Evolutionary conservation across 2,888 invertebrate genomes (phyloP).

Genomic region (Himalopsyche japonica): DNA sequence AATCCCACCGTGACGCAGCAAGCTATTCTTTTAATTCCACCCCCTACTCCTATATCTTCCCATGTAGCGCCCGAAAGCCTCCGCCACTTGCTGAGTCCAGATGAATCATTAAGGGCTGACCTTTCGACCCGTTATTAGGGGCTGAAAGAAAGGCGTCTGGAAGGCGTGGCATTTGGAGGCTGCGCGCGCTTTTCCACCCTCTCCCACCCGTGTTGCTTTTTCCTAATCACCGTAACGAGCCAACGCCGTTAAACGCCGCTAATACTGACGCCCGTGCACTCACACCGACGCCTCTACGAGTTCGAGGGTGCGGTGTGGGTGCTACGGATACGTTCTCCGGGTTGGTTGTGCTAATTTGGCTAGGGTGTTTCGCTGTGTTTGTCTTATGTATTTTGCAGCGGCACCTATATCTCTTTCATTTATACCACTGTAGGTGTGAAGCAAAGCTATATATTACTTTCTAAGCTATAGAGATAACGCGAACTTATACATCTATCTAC

Average conservation of each 20-base stretch:
- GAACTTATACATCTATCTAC: too few relatives aligned
- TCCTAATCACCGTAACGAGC: slow-evolving; percentile 40
- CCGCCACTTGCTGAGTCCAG: background rate
- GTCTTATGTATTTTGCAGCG: background rate
- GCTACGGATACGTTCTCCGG: background rate
- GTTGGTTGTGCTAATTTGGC: slow-evolving; percentile 1
- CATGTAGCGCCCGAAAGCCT: slow-evolving; percentile 5
- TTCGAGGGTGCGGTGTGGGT: background rate
- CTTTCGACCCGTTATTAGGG: slow-evolving; percentile 1
- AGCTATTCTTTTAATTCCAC: slow-evolving; percentile 8
- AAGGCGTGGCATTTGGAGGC: slow-evolving; percentile 39
- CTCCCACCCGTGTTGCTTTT: slow-evolving; percentile 13
- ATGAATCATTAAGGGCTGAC: slow-evolving; percentile 1
- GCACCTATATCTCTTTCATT: background rate
- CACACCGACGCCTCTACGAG: slow-evolving; percentile 16
- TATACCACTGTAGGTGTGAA: background rate
- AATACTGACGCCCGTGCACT: slow-evolving; percentile 28
- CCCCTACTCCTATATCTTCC: background rate
- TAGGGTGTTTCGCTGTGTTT: background rate
- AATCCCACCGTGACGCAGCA: background rate
- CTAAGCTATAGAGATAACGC: too few relatives aligned
- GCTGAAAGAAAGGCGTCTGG: background rate
- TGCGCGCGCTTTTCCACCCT: slow-evolving; percentile 31
- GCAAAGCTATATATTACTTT: too few relatives aligned
- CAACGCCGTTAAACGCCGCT: slow-evolving; percentile 38